Evolutionary conservation across 2,888 invertebrate genomes (phyloP), one percentile per base, ranked within the genome.

Genomic region (Orthosia incerta): DNA sequence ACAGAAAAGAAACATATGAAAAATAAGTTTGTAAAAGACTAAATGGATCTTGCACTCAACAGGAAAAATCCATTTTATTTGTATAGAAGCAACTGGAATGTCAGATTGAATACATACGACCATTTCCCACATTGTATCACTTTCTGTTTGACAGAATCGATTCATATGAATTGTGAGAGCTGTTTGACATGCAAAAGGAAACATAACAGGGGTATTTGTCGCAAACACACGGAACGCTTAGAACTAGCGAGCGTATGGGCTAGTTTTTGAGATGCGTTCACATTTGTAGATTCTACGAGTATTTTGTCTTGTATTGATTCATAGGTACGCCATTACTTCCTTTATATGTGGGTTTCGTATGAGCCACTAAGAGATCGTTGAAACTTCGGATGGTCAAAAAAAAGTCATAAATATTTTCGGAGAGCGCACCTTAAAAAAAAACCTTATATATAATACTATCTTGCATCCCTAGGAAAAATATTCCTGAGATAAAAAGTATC

Each of bases 151-250:
- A 89, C 90, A 87, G 91, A 89, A 93, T 94, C 94, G 92, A 94
- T 94, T 94, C 91, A 87, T 90, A 91, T 91, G 92, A 92, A 90
- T 92, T 90, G 91, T 91, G 91, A 90, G 87, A 90, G 92, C 92
- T 92, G 92, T 94, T 93, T 93, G 93, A 93, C 91, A 92, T 93
- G 92, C 92, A 94, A 95, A 94, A 93, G 93, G 92, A 94, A 93
- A 92, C 90, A 91, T 92, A 91, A 91, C 90, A 88, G 87, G 86
- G 87, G 79, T 92, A 92, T 95, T 94, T 94, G 93, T 93, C 92
- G 87, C 89, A 74, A 88, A 88, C 90, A 90, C 79, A 88, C 84
- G 88, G 83, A 79, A 64, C 85, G 84, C 83, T 88, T 87, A 62
- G 83, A 64, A 64, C 75, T 76, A 82, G 79, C 72, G 71, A 50